Evolutionary conservation across 2,113 vertebrate genomes (phyloP).

Genomic region (Chauna torquata): DNA sequence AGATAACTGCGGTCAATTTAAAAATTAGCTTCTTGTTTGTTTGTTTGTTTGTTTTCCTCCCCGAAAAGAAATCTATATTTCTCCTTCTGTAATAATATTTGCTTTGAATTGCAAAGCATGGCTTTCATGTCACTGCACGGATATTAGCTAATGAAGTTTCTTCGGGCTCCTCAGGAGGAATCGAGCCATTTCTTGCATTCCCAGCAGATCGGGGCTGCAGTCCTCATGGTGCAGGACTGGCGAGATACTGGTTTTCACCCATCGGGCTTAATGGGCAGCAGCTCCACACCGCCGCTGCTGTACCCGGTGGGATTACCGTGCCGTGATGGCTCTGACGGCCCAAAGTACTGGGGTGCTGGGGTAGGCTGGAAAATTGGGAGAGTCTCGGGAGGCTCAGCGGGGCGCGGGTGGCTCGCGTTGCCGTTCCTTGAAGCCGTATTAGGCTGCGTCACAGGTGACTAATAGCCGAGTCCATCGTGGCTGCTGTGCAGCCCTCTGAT

Average conservation of each 20-base stretch:
- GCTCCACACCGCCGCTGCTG: neutral
- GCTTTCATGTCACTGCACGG: fast-evolving
- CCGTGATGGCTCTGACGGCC: neutral
- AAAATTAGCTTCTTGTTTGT: neutral
- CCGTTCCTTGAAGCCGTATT: neutral
- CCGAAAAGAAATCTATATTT: neutral
- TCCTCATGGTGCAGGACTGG: neutral
- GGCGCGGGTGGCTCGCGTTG: fast-evolving
- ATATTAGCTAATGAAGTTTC: neutral
- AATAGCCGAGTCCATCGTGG: conserved; percentile 40
- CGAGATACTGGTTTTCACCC: neutral
- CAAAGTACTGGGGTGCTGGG: neutral
- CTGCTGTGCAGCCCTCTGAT: conserved; percentile 54
- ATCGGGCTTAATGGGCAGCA: neutral
- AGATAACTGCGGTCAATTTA: fast-evolving
- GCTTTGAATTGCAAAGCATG: neutral
- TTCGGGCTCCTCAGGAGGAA: neutral
- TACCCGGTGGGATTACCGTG: neutral
- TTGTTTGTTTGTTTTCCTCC: neutral
- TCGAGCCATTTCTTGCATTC: neutral
- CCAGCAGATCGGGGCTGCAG: fast-evolving
- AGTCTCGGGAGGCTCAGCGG: neutral
- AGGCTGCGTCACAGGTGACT: neutral
- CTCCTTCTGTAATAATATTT: neutral
- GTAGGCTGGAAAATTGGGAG: neutral